Conservation (phyloP, 2,797 vertebrate species). For the Siniperca obscura region DNA sequence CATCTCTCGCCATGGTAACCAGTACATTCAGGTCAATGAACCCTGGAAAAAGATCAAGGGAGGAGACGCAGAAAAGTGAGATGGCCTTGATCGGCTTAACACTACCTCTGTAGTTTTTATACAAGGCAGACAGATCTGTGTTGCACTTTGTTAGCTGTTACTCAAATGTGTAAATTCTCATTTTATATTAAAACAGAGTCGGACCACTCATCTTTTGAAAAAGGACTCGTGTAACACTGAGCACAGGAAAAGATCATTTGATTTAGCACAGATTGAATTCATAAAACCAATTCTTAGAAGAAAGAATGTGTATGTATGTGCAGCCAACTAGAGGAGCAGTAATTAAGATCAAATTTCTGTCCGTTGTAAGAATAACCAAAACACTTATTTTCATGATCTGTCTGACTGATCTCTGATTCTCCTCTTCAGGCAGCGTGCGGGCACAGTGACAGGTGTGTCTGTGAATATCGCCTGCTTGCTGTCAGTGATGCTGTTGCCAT, state of each 20-base stretch:
- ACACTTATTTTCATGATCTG: neutral
- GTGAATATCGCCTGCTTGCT: constrained; percentile 92
- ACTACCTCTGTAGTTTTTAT: neutral
- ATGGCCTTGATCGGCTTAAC: neutral
- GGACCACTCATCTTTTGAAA: neutral
- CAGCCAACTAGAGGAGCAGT: neutral
- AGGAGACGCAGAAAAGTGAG: constrained; percentile 87
- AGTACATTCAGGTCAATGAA: constrained; percentile 97
- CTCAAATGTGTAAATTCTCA: neutral
- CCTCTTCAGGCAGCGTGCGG: constrained; percentile 87
- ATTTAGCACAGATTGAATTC: neutral
- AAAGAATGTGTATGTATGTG: neutral
- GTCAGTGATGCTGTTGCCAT: constrained; percentile 91
- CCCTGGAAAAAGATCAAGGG: constrained; percentile 98
- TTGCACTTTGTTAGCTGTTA: neutral
- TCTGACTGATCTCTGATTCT: constrained; percentile 17
- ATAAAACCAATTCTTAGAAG: neutral
- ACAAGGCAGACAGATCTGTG: neutral
- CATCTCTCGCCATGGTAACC: constrained; percentile 96
- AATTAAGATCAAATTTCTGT: neutral
- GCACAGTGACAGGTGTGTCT: constrained; percentile 92
- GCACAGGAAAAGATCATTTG: neutral
- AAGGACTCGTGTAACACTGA: neutral
- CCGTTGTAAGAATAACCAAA: neutral
- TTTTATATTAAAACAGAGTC: neutral